phyloP scores from a whole-genome alignment of 1,140 invertebrate species.

The Spodoptera frugiperda region DNA sequence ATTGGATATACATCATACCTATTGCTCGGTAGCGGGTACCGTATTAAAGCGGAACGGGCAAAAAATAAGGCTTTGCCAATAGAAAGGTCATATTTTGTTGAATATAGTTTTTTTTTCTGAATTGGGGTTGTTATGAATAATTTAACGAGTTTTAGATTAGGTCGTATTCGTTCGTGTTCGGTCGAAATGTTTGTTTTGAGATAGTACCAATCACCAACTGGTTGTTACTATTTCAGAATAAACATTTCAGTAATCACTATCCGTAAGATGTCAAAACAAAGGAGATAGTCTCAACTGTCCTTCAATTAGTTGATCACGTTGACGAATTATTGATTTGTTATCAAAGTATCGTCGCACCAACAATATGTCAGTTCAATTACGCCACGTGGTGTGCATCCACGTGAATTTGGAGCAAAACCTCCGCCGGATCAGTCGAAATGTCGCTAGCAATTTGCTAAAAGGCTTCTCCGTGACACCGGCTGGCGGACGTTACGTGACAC shows the following conservation, averaged over 20 bases:
- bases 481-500: constrained; percentile 68
- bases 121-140: background rate
- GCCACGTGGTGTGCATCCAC: constrained; percentile 32
- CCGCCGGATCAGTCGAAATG: constrained; percentile 50
- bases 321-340: constrained; percentile 3
- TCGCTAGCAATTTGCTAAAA: constrained; percentile 75
- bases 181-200: no score
- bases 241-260: no score
- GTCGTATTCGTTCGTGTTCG: no score
- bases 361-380: constrained; percentile 22
- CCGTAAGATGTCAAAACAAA: background rate
- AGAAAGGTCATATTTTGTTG: background rate
- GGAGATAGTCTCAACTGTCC: background rate
- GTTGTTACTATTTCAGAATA: no score
- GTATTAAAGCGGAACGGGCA: background rate
- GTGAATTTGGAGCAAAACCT: constrained; percentile 27
- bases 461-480: constrained; percentile 63
- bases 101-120: constrained; percentile 3
- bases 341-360: constrained; percentile 6
- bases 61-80: constrained; percentile 10
- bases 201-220: no score
- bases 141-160: no score
- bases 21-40: background rate
- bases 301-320: background rate
- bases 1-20: constrained; percentile 12